These are phyloP conservation scores for Pseudeuparius sepicola DNA, from an alignment of 2,888 invertebrate species.

Conservation along the genomic window DNA sequence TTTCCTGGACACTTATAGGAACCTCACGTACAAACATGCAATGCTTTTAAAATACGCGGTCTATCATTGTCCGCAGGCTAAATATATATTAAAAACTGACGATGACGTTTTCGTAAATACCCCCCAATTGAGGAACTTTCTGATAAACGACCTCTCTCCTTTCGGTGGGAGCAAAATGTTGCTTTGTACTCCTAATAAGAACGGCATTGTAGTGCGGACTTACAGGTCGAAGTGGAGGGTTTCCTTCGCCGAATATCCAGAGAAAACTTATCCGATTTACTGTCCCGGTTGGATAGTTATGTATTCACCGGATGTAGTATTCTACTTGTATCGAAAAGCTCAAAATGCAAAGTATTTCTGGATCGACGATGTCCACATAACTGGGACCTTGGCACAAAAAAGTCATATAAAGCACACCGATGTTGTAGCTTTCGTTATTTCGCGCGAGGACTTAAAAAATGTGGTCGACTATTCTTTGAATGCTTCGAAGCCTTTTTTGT, in stretches of 20 bases:
- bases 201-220: conserved; percentile 36
- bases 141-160: conserved; percentile 47
- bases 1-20: conserved; percentile 67
- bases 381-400: conserved; percentile 50
- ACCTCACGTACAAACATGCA: conserved; percentile 77
- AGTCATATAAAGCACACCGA: conserved; percentile 48
- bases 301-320: conserved; percentile 48
- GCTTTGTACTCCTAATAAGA: conserved; percentile 46
- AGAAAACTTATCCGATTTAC: conserved; percentile 58
- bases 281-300: conserved; percentile 60
- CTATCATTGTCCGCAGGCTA: conserved; percentile 58
- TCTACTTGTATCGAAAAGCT: conserved; percentile 41
- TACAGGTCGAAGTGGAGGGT: conserved; percentile 71
- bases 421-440: conserved; percentile 25
- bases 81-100: conserved; percentile 59
- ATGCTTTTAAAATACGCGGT: conserved; percentile 72
- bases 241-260: conserved; percentile 53
- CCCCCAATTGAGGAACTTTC: conserved; percentile 48
- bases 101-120: conserved; percentile 70
- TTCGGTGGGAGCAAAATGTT: conserved; percentile 52
- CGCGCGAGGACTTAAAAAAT: conserved; percentile 17
- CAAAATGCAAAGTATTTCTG: conserved; percentile 53
- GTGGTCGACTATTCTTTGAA: conserved; percentile 21
- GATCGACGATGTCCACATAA: conserved; percentile 65
- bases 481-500: conserved; percentile 39